Evolutionary conservation across 2,888 invertebrate species (phyloP), one percentile per base, ranked within the genome.

Genomic region (Keiferia lycopersicella): DNA sequence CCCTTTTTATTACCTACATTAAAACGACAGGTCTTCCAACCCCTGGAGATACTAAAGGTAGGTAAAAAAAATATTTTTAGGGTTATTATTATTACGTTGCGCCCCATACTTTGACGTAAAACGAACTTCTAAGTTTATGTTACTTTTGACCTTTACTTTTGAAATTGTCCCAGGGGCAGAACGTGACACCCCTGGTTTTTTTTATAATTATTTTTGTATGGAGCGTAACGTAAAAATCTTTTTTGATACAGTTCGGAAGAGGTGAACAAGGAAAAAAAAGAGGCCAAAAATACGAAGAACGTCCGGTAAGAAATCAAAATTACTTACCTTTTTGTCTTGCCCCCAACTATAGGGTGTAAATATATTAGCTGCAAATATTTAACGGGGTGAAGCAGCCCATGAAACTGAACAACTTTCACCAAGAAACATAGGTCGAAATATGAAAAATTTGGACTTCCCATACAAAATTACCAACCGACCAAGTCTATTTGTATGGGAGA

Each of bases 51-150:
- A 34, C 1, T 34, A 8, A 1, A 34, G 34, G 34, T 10, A 10
- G 1, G 34, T n/a, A n/a, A n/a, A n/a, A n/a, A n/a, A n/a, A 34
- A 10, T 8, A 10, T 34, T 4, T 34, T n/a, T 56, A 7, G 26
- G 63, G 41, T 63, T n/a, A n/a, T 56, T 56, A 56, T 63, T n/a
- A n/a, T 56, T 56, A 56, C 56, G 56, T 56, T 56, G 56, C 30
- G 56, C 56, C 56, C 56, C 34, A 16, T 8, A 18, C 3, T 7
- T 26, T 26, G 2, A 45, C 16, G 4, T n/a, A n/a, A 45, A 45
- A 16, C 8, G 18, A 51, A 26, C 22, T 22, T 53, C 20, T 18
- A 20, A 20, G 11, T 2, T 10, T 10, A n/a, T 34, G 34, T 56
- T 34, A 56, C 56, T n/a, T 56, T 56, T 34, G 18, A 34, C 34